Conservation (phyloP, 2,888 invertebrate genomes). For the Neocrepidodera transversa region DNA sequence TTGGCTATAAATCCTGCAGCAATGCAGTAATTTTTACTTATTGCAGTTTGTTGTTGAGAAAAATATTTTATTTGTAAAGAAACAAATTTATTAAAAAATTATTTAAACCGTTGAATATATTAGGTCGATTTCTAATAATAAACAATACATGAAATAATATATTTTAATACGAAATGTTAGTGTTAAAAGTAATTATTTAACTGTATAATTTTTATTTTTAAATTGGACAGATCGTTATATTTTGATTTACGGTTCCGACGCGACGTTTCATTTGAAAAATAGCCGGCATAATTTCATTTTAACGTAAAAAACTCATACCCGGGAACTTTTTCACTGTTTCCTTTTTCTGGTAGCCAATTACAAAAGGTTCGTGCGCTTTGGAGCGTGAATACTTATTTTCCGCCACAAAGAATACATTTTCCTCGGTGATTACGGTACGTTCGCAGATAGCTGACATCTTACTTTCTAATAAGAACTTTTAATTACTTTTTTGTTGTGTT, state of each 20-base stretch:
- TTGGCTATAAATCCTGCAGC: not conserved
- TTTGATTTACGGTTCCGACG: slow-evolving; percentile 23
- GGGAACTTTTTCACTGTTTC: slow-evolving; percentile 32
- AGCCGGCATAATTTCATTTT: slow-evolving; percentile 27
- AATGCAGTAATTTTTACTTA: slow-evolving; percentile 1
- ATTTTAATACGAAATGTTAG: no score
- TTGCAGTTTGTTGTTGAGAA: no score
- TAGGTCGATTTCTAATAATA: no score
- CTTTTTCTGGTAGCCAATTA: slow-evolving; percentile 36
- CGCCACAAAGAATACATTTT: slow-evolving; percentile 47
- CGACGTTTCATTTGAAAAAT: slow-evolving; percentile 25
- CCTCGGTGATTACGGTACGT: slow-evolving; percentile 38
- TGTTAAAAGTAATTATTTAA: no score
- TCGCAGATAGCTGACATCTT: slow-evolving; percentile 21
- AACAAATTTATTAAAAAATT: no score
- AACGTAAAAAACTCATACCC: slow-evolving; percentile 24
- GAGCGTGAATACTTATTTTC: slow-evolving; percentile 48
- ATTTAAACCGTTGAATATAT: no score
- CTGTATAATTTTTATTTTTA: no score
- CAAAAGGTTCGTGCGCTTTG: slow-evolving; percentile 36
- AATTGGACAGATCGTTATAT: slow-evolving; percentile 7
- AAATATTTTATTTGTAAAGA: no score
- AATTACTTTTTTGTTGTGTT: slow-evolving; percentile 25
- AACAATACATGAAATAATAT: no score
- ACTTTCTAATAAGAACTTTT: slow-evolving; percentile 27